Conservation (phyloP, 2,888 invertebrate genomes). For the Parelbella ahira region DNA sequence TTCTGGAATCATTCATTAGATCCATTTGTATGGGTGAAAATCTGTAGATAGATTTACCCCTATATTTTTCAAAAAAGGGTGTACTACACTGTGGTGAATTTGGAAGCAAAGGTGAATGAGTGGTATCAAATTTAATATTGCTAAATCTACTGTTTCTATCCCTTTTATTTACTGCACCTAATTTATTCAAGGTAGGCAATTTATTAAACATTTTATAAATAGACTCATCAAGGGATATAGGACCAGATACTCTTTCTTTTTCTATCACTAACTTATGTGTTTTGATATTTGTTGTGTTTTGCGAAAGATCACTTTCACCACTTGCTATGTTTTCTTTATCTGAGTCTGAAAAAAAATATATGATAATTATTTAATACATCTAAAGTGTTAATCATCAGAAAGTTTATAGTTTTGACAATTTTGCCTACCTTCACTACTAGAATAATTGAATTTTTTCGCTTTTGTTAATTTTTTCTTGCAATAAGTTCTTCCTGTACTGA, state of each 20-base stretch:
- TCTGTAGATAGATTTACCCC: constrained; percentile 62
- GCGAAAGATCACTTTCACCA: constrained; percentile 29
- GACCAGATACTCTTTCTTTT: constrained; percentile 37
- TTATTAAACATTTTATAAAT: constrained; percentile 57
- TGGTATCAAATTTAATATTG: constrained; percentile 36
- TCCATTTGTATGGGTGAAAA: constrained; percentile 58
- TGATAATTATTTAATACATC: not conserved
- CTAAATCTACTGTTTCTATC: constrained; percentile 38
- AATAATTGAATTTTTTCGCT: constrained; percentile 44
- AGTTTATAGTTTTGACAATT: too few species aligned
- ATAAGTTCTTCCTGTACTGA: constrained; percentile 45
- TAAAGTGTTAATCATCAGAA: too few species aligned
- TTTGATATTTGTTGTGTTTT: constrained; percentile 51
- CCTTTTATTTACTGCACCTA: constrained; percentile 33
- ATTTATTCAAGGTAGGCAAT: constrained; percentile 44
- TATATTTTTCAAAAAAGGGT: constrained; percentile 60
- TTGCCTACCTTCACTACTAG: constrained; percentile 46
- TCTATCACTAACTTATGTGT: constrained; percentile 56
- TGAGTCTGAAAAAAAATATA: constrained; percentile 42
- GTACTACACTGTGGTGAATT: constrained; percentile 64
- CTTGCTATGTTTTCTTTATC: constrained; percentile 56
- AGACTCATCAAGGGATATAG: constrained; percentile 49
- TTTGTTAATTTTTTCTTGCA: constrained; percentile 38
- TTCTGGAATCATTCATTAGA: constrained; percentile 37
- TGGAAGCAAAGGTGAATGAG: constrained; percentile 29